Conservation (phyloP, 1,140 invertebrate species). For the Lutraria rhynchaena region DNA sequence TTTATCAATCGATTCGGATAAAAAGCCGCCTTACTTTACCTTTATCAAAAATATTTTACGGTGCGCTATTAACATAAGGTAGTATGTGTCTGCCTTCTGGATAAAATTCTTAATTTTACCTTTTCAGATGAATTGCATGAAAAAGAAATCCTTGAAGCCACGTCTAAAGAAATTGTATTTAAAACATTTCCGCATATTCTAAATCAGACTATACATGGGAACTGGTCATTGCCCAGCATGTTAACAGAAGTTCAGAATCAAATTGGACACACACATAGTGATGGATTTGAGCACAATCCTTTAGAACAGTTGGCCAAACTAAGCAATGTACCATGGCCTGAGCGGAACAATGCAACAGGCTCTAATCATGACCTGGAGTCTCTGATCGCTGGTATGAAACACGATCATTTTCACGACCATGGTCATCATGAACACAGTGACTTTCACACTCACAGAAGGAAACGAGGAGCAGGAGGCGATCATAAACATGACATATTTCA, state of each 20-base stretch:
- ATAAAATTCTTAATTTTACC: no score
- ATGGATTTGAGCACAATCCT: constrained; percentile 41
- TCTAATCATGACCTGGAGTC: constrained; percentile 13
- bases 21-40: no score
- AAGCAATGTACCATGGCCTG: constrained; percentile 18
- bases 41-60: no score
- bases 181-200: constrained; percentile 68
- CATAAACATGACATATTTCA: constrained; percentile 65
- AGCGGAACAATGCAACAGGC: background rate
- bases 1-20: no score
- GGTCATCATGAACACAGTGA: constrained; percentile 20
- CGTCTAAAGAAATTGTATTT: constrained; percentile 70
- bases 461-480: constrained; percentile 63
- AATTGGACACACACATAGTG: constrained; percentile 39
- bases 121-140: constrained; percentile 74
- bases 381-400: constrained; percentile 40
- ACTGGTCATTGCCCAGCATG: constrained; percentile 62
- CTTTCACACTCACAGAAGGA: constrained; percentile 56
- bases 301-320: constrained; percentile 25
- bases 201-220: constrained; percentile 64
- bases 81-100: no score
- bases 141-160: constrained; percentile 66
- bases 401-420: constrained; percentile 54
- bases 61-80: no score
- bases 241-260: constrained; percentile 61